These are phyloP conservation scores for Gymnorhina tibicen DNA, from an alignment of 2,113 vertebrate genomes.

Conservation along the genomic window DNA sequence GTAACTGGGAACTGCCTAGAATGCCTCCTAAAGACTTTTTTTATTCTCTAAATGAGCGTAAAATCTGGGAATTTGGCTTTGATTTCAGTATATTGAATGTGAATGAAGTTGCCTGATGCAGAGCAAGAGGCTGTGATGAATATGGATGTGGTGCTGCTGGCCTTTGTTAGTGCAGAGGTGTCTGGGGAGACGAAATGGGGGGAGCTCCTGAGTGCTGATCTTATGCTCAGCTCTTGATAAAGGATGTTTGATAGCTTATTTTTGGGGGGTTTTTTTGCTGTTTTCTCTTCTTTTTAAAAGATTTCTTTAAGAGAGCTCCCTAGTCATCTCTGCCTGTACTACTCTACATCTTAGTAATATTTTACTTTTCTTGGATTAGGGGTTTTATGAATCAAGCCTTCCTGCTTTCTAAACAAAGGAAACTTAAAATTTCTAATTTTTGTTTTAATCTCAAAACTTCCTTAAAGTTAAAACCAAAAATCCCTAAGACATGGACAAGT, in stretches of 20 bases:
- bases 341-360: neutral
- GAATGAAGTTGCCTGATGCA: neutral
- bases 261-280: neutral
- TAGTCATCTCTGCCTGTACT: neutral
- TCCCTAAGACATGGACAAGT: neutral
- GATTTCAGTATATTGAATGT: neutral
- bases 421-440: neutral
- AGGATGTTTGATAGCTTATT: neutral
- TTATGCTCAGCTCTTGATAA: neutral
- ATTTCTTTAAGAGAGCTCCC: neutral
- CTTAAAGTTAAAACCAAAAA: neutral
- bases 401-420: neutral
- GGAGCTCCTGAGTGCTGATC: neutral
- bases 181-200: neutral
- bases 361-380: neutral
- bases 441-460: neutral
- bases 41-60: neutral
- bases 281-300: neutral
- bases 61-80: slow-evolving; percentile 9
- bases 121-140: neutral
- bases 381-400: neutral
- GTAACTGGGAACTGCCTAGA: neutral
- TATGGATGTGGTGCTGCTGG: neutral
- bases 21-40: neutral
- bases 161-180: neutral